phyloP scores from a whole-genome alignment of 2,113 vertebrate species.

The Dipodomys spectabilis region DNA sequence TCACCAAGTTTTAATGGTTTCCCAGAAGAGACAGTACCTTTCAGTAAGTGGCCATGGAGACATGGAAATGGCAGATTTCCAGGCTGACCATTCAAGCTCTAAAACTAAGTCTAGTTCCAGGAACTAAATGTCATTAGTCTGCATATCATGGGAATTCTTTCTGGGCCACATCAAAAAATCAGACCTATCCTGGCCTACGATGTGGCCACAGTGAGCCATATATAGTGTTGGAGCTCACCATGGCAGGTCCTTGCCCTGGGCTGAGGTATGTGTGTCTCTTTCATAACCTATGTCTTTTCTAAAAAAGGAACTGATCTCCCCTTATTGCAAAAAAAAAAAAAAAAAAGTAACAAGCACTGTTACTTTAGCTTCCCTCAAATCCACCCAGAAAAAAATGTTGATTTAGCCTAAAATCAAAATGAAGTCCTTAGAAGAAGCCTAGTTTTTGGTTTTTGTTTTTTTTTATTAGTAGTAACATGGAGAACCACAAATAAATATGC shows the following conservation, averaged over 20 bases:
- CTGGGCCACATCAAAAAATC: neutral
- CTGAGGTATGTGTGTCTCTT: neutral
- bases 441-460: neutral
- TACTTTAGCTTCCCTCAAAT: slow-evolving; percentile 16
- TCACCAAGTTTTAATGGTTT: neutral
- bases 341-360: neutral
- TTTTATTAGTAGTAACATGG: neutral
- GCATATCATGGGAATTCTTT: neutral
- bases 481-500: neutral
- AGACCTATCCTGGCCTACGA: neutral
- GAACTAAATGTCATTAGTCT: neutral
- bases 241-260: neutral
- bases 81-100: neutral
- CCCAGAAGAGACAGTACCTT: fast-evolving
- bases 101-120: neutral
- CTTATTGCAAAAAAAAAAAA: slow-evolving; percentile 19
- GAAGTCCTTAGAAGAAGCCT: slow-evolving; percentile 7
- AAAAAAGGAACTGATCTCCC: neutral
- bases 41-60: neutral
- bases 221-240: neutral
- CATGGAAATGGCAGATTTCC: neutral
- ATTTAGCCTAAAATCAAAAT: neutral
- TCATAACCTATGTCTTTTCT: neutral
- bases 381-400: neutral
- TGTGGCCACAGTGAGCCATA: neutral